Conservation (phyloP, 1,140 invertebrate species). For the Carposina sasakii region DNA sequence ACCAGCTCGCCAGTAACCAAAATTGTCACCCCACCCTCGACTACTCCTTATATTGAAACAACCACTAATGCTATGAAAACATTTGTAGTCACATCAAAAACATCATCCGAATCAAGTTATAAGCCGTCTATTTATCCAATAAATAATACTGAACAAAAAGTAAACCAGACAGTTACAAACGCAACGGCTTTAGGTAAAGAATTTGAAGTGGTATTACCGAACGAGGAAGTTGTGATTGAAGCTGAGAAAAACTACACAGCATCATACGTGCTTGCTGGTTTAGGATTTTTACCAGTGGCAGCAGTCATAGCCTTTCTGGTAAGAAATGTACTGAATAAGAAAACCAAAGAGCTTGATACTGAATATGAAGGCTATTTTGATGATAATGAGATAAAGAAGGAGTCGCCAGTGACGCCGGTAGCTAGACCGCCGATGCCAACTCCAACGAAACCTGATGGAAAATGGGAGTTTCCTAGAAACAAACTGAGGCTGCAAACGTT, state of each 20-base stretch:
- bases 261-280: constrained; percentile 74
- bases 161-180: constrained; percentile 36
- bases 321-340: constrained; percentile 71
- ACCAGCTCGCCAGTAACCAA: constrained; percentile 19
- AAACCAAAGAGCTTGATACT: constrained; percentile 74
- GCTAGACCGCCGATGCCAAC: constrained; percentile 69
- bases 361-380: constrained; percentile 75
- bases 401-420: constrained; percentile 63
- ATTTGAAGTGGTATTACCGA: constrained; percentile 29
- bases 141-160: constrained; percentile 24
- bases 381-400: constrained; percentile 67
- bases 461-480: constrained; percentile 85
- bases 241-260: constrained; percentile 73
- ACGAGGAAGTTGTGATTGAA: constrained; percentile 71
- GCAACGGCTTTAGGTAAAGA: constrained; percentile 32
- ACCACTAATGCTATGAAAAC: constrained; percentile 31
- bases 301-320: constrained; percentile 73
- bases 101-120: constrained; percentile 47
- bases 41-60: constrained; percentile 23
- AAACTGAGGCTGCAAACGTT: constrained; percentile 85
- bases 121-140: constrained; percentile 27
- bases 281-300: constrained; percentile 74
- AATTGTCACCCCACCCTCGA: constrained; percentile 22
- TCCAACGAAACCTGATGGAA: constrained; percentile 72
- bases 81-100: constrained; percentile 42